phyloP scores from a whole-genome alignment of 2,113 vertebrate genomes.

The Brachypteracias leptosomus region DNA sequence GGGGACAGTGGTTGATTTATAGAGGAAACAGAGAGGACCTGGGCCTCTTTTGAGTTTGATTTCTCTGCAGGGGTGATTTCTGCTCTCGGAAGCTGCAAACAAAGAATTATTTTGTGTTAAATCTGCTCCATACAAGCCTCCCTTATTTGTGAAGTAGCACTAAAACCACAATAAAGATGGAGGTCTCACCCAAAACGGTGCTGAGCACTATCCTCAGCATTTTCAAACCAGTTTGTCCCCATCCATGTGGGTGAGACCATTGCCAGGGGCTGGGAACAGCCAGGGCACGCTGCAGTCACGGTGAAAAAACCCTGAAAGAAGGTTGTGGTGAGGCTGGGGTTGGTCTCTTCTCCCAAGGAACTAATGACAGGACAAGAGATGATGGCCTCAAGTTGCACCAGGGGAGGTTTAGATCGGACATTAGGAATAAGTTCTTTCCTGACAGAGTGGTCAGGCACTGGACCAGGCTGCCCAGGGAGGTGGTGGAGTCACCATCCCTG shows the following conservation, averaged over 20 bases:
- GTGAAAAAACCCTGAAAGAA: no score
- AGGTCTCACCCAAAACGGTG: neutral
- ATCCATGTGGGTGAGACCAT: rapidly evolving
- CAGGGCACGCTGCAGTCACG: neutral
- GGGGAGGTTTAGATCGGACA: no score
- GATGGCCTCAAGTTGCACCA: no score
- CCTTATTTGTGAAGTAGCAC: neutral
- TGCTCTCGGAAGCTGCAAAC: neutral
- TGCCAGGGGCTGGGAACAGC: neutral
- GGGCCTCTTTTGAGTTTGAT: neutral
- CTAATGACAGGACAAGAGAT: no score
- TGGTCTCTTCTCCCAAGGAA: no score
- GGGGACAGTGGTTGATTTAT: neutral
- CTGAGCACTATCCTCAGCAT: rapidly evolving
- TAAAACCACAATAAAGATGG: neutral
- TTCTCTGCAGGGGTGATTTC: neutral
- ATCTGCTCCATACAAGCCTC: neutral
- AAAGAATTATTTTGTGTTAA: neutral
- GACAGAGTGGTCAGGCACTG: no score
- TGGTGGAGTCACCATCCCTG: no score
- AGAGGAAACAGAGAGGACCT: neutral
- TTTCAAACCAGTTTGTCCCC: neutral
- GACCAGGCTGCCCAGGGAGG: no score
- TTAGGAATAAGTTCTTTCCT: no score
- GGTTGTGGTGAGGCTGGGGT: no score